phyloP scores from a whole-genome alignment of 2,888 invertebrate genomes.

The Tachina fera region DNA sequence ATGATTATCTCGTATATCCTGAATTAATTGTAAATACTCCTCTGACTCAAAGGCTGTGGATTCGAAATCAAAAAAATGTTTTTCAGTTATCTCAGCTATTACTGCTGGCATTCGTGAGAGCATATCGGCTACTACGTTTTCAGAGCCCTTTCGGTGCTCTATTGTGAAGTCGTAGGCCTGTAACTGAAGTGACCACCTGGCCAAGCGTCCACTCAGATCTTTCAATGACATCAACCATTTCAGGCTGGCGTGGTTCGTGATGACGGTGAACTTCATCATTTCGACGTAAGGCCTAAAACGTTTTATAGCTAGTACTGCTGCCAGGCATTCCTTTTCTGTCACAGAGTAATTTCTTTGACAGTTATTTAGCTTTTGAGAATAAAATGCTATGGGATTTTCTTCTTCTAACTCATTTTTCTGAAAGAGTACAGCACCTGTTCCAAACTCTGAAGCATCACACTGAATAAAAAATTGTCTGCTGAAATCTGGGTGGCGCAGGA shows the following conservation, averaged over 20 bases:
- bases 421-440: not conserved
- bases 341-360: constrained; percentile 1
- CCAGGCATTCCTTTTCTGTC: not conserved
- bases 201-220: not conserved
- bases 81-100: not conserved
- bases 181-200: not conserved
- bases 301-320: not conserved
- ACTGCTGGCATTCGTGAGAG: not conserved
- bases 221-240: not conserved
- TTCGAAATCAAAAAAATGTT: not conserved
- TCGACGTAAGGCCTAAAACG: not conserved
- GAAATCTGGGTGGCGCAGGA: not conserved
- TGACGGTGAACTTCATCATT: constrained; percentile 12
- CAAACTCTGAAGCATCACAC: constrained; percentile 1
- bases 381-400: not conserved
- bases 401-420: not conserved
- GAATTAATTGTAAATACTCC: constrained; percentile 19
- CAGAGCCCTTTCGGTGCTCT: not conserved
- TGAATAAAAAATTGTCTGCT: not conserved
- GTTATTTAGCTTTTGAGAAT: not conserved
- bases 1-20: constrained; percentile 10
- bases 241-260: constrained; percentile 1
- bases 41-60: constrained; percentile 21
- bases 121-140: constrained; percentile 12
- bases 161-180: too few species aligned